A percentile compares a stretch with the other conserved stretches of the same genome.
These are phyloP conservation scores for Perca fluviatilis DNA, from an alignment of 2,113 vertebrate species.

Conservation along the genomic window DNA sequence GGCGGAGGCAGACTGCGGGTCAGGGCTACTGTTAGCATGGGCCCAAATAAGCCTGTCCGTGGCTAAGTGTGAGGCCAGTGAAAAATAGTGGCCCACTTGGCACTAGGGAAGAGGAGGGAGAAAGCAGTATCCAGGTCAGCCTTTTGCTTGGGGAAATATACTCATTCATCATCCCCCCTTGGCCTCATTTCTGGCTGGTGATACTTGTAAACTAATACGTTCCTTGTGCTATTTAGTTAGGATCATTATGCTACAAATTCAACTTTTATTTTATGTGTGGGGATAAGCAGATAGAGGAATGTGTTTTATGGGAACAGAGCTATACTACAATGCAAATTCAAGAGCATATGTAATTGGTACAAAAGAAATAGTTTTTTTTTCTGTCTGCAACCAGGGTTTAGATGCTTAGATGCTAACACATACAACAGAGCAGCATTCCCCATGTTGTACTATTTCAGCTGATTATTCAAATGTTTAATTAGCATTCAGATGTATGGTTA, in stretches of 20 bases:
- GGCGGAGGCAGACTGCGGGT: conserved; percentile 57
- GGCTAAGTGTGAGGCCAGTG: conserved; percentile 92
- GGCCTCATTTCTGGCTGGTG: conserved; percentile 96
- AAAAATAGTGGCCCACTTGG: conserved; percentile 95
- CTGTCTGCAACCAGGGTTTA: conserved; percentile 70
- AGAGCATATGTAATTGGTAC: background rate
- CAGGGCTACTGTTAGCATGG: conserved; percentile 79
- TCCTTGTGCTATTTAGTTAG: conserved; percentile 86
- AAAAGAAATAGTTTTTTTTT: conserved; percentile 50
- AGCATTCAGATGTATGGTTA: conserved; percentile 72
- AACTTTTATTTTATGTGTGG: conserved; percentile 38
- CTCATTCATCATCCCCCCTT: conserved; percentile 94
- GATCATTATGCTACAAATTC: conserved; percentile 88
- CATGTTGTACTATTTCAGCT: conserved; percentile 53
- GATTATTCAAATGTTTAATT: conserved; percentile 81
- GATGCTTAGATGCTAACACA: conserved; percentile 29
- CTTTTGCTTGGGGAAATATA: conserved; percentile 91
- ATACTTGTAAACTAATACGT: conserved; percentile 92
- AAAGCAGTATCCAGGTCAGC: conserved; percentile 93
- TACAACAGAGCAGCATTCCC: background rate
- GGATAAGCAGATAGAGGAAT: conserved; percentile 17
- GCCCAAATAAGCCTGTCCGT: conserved; percentile 88
- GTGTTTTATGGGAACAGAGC: background rate
- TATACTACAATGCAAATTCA: background rate
- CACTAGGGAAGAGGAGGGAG: conserved; percentile 80